Base-by-base conservation (phyloP, 2,113 vertebrate genomes). In the Dinomys branickii region DNA sequence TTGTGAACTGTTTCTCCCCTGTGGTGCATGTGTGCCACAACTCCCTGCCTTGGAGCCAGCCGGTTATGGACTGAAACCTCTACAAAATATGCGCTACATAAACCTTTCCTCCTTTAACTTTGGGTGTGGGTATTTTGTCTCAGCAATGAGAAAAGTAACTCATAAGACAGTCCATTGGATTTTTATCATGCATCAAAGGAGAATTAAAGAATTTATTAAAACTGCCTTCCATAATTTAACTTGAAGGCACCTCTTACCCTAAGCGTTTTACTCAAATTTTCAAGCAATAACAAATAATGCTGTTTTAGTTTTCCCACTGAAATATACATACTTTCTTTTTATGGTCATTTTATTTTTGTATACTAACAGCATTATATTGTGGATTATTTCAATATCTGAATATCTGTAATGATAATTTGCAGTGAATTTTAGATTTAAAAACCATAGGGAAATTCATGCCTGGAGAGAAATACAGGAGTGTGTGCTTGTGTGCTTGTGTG, bases 341-440 rank as follows among this genome's bases (percentile, higher is more conserved):
- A 85, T 58, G 41, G 16, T 85, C 38, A 77, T 85, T 90, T 88
- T 63, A 56, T 33, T 86, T 59, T 86, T n/a, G 47, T 87, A 85
- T 3, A 33, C 11, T 52, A 78, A 33, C 26, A 82, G 22, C 41
- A 88, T 82, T 77, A 38, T 47, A 90, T 22, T 83, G 28, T 59
- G 38, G 52, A 38, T 91, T 19, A 58, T 63, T 95, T 91, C 24
- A 8, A 80, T 52, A 41, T 92, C 52, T 85, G 73, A 56, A 35
- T 92, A 82, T 63, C 65, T 85, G 38, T 91, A 89, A 82, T 77
- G 3, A 86, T 75, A 35, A 78, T 65, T 96, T 93, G 35, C 13
- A 81, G 47, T 81, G 33, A 75, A 78, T 91, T 94, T 87, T 88
- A 88, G 50, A 69, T 69, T 81, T 35, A 67, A 86, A 92, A 92